Evolutionary conservation across 1,140 invertebrate genomes (phyloP).

Genomic region (Heliconius hermathena): DNA sequence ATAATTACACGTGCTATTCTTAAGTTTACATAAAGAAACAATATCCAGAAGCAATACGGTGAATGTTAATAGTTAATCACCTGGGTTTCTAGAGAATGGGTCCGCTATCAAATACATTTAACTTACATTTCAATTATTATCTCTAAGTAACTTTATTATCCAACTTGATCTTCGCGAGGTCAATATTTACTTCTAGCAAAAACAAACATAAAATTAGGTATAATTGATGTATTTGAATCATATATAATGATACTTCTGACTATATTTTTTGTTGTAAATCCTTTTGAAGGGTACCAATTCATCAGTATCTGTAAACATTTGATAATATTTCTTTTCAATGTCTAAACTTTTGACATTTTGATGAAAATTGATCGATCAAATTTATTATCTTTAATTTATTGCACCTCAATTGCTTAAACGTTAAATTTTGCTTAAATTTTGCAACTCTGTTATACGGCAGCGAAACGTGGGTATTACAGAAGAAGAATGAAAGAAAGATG

Average conservation of each 20-base stretch:
- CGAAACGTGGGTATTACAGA: too few species aligned
- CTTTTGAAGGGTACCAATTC: not conserved
- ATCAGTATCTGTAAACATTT: not conserved
- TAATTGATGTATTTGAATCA: not conserved
- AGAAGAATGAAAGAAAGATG: too few species aligned
- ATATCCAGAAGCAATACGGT: not conserved
- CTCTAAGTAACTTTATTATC: not conserved
- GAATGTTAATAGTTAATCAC: slow-evolving; percentile 28
- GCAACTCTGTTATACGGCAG: too few species aligned
- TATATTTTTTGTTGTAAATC: not conserved
- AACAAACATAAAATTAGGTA: not conserved
- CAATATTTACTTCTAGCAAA: not conserved
- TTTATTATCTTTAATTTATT: too few species aligned
- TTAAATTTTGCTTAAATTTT: too few species aligned
- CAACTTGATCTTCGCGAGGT: not conserved
- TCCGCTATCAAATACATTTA: slow-evolving; percentile 30
- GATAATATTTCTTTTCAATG: not conserved
- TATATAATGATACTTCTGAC: not conserved
- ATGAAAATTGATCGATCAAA: too few species aligned
- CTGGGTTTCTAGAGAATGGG: slow-evolving; percentile 21
- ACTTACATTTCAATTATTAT: not conserved
- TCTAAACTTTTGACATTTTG: not conserved
- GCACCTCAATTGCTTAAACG: too few species aligned
- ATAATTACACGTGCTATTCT: not conserved
- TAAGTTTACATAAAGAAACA: not conserved